phyloP scores from a whole-genome alignment of 2,113 vertebrate genomes.

The Rhizomys pruinosus region DNA sequence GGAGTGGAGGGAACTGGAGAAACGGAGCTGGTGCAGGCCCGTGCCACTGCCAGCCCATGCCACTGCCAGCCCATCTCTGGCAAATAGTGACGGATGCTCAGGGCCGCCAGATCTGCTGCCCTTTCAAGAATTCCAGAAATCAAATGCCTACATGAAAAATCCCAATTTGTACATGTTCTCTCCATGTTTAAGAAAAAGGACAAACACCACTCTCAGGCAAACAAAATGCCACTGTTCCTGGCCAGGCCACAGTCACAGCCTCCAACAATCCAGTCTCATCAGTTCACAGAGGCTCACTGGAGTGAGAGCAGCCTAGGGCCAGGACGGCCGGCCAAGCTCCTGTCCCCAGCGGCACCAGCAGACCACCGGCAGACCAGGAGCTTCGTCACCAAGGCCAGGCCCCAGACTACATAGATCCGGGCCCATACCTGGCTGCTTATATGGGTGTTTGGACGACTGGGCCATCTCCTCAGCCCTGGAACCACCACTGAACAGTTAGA shows the following conservation, averaged over 20 bases:
- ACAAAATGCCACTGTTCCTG: not conserved
- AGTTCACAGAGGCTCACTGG: not conserved
- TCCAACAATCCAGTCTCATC: not conserved
- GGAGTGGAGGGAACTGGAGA: not conserved
- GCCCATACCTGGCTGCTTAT: not conserved
- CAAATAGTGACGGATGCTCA: not conserved
- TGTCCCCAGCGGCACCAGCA: not conserved
- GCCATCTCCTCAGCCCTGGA: not conserved
- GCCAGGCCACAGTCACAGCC: slow-evolving; percentile 2
- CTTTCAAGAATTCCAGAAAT: not conserved
- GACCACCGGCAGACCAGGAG: not conserved
- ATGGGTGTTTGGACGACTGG: not conserved
- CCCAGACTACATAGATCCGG: not conserved
- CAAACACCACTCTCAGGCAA: not conserved
- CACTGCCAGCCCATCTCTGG: not conserved
- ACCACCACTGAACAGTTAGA: not conserved
- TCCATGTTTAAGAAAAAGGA: not conserved
- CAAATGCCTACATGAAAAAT: not conserved
- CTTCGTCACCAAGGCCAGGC: not conserved
- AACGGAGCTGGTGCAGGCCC: not conserved
- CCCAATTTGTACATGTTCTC: not conserved
- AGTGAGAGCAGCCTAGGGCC: not conserved
- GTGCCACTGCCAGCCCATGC: not conserved
- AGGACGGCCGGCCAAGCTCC: not conserved
- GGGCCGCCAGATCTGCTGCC: not conserved